Evolutionary conservation across 1,140 invertebrate genomes (phyloP).

Genomic region (Drosophila albomicans): DNA sequence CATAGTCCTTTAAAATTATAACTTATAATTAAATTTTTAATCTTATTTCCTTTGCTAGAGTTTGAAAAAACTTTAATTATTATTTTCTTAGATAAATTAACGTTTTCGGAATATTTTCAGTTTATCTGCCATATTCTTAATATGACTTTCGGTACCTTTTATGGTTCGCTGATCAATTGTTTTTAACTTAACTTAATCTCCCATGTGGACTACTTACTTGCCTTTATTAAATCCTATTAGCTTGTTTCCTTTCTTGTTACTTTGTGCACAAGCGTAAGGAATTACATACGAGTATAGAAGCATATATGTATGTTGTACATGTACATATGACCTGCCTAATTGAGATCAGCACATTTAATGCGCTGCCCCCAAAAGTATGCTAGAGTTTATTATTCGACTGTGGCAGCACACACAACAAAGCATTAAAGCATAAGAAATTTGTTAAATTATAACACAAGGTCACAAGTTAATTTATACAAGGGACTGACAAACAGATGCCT

Average conservation of each 20-base stretch:
- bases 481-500: constrained; percentile 49
- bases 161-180: constrained; percentile 42
- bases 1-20: not conserved
- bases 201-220: constrained; percentile 19
- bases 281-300: not conserved
- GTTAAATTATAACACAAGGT: constrained; percentile 66
- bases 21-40: no score
- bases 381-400: constrained; percentile 33
- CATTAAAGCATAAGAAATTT: constrained; percentile 74
- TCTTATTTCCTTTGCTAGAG: not conserved
- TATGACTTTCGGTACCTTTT: constrained; percentile 23
- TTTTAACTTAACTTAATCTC: constrained; percentile 36
- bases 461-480: constrained; percentile 74
- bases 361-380: constrained; percentile 31
- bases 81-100: not conserved
- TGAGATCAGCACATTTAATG: constrained; percentile 43
- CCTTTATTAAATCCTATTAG: constrained; percentile 45
- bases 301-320: not conserved
- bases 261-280: not conserved
- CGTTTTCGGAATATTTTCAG: not conserved
- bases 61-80: constrained; percentile 23
- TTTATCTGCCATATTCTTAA: not conserved
- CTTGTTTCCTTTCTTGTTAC: constrained; percentile 33
- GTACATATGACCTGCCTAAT: constrained; percentile 44
- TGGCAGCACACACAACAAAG: constrained; percentile 29